These are phyloP conservation scores for Hiodon tergisus DNA, from an alignment of 2,113 vertebrate genomes.

Conservation along the genomic window DNA sequence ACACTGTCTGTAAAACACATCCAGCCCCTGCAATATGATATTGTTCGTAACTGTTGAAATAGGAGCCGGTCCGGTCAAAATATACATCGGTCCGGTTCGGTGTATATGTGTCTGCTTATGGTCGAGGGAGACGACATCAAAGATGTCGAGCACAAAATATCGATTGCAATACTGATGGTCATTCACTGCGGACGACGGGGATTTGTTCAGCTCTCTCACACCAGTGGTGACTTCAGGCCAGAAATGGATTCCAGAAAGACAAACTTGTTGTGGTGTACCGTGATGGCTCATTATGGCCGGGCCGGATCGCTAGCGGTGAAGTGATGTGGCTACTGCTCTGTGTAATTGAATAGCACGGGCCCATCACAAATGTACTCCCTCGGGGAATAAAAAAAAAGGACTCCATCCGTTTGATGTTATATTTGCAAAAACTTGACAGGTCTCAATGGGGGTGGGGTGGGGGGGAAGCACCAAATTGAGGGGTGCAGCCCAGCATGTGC, in stretches of 20 bases:
- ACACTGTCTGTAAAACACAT: slow-evolving; percentile 27
- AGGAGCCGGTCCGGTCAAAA: neutral
- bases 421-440: slow-evolving; percentile 26
- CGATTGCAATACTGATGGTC: too few species aligned
- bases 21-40: slow-evolving; percentile 9
- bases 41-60: neutral
- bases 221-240: too few species aligned
- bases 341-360: neutral
- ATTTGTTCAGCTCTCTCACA: too few species aligned
- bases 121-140: neutral
- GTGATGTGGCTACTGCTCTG: neutral
- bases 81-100: neutral
- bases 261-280: too few species aligned
- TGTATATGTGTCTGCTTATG: neutral
- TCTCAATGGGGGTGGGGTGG: neutral
- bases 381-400: slow-evolving; percentile 22
- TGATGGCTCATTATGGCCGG: too few species aligned
- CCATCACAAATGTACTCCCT: slow-evolving; percentile 29
- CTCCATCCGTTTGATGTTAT: slow-evolving; percentile 19
- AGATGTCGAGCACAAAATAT: neutral
- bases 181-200: too few species aligned
- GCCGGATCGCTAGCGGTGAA: too few species aligned
- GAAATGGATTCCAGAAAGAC: too few species aligned
- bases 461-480: neutral
- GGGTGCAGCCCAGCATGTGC: neutral